Evolutionary conservation across 2,797 vertebrate genomes (phyloP).

Genomic region (Chelon auratus): DNA sequence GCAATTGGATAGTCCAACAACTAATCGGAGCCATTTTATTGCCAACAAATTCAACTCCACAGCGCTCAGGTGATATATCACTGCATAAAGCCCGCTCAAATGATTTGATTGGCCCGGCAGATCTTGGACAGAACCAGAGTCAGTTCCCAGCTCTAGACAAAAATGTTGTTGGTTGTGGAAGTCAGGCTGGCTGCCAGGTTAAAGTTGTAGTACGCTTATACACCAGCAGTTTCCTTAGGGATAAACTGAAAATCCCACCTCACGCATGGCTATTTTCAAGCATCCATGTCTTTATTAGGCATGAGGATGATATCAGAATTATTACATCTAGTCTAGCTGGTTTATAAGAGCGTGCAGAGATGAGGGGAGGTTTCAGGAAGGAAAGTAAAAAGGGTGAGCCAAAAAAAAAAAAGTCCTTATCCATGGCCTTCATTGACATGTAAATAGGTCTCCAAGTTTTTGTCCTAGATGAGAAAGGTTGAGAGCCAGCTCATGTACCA

Average conservation of each 20-base stretch:
- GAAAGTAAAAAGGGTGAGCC: constrained; percentile 10
- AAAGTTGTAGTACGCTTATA: not conserved
- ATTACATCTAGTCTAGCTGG: constrained; percentile 11
- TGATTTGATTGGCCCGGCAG: no score
- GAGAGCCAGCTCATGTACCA: constrained; percentile 47
- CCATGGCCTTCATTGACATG: constrained; percentile 73
- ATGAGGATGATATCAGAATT: constrained; percentile 33
- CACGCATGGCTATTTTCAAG: constrained; percentile 4
- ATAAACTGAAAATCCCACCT: not conserved
- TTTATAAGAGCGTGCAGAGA: constrained; percentile 13
- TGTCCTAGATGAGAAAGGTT: constrained; percentile 70
- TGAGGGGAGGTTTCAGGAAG: constrained; percentile 23
- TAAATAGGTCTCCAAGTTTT: constrained; percentile 79
- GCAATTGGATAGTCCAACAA: no score
- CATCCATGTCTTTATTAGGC: not conserved
- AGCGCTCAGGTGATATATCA: no score
- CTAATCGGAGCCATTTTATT: no score
- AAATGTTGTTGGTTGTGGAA: no score
- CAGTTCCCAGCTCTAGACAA: no score
- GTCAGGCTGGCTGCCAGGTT: no score
- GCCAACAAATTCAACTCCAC: no score
- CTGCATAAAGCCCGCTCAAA: no score
- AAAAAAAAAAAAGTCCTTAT: constrained; percentile 21
- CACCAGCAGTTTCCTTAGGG: not conserved
- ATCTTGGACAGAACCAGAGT: no score